Conservation (phyloP, 2,888 invertebrate species). For the Trachelus troglodyta region DNA sequence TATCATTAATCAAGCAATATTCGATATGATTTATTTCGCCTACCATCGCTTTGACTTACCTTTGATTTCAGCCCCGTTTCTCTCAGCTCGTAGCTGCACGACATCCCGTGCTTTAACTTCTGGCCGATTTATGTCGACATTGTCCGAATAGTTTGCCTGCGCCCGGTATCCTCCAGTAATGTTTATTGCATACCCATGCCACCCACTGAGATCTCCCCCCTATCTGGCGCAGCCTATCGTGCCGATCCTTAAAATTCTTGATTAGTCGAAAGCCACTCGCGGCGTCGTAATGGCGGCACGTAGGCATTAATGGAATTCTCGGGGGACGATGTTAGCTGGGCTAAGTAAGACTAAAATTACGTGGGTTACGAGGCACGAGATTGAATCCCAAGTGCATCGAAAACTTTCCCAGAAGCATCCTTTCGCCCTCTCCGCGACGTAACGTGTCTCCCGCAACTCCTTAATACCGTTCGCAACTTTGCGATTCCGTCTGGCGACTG, state of each 20-base stretch:
- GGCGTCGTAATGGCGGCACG: background rate
- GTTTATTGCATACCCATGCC: slow-evolving; percentile 48
- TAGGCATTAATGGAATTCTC: slow-evolving; percentile 6
- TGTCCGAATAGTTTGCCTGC: slow-evolving; percentile 38
- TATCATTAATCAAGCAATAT: no score
- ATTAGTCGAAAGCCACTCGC: slow-evolving; percentile 14
- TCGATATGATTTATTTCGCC: no score
- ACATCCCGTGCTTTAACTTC: background rate
- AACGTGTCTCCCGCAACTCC: background rate
- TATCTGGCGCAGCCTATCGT: slow-evolving; percentile 4
- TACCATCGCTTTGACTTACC: no score
- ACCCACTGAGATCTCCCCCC: background rate
- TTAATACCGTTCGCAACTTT: background rate
- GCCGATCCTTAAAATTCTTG: slow-evolving; percentile 23
- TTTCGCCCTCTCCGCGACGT: background rate
- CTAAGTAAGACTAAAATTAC: slow-evolving; percentile 3
- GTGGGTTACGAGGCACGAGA: background rate
- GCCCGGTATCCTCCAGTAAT: slow-evolving; percentile 32
- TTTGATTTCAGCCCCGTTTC: background rate
- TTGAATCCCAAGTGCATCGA: slow-evolving; percentile 1
- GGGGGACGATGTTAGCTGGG: background rate
- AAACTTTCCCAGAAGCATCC: background rate
- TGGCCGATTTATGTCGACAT: slow-evolving; percentile 33
- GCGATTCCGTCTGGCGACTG: background rate
- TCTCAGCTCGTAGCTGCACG: background rate